Conservation (phyloP, 2,888 invertebrate species). For the Octodonta nipae region DNA sequence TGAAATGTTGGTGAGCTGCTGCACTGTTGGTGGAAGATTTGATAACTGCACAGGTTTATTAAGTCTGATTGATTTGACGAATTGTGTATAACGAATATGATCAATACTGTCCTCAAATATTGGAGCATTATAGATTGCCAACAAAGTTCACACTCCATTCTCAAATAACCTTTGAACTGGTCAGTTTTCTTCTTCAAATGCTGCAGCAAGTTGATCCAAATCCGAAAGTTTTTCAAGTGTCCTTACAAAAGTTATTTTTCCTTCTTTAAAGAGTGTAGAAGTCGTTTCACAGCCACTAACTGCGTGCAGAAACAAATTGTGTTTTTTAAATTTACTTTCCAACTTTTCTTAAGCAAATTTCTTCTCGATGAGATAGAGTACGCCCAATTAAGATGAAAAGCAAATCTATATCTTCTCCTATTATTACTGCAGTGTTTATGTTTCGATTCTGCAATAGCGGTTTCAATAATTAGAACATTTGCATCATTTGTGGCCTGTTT, state of each 20-base stretch:
- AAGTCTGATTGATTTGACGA: slow-evolving; percentile 24
- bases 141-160: no score
- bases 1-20: no score
- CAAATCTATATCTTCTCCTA: slow-evolving; percentile 2
- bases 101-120: no score
- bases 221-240: no score
- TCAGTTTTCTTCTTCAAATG: no score
- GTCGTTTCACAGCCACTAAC: slow-evolving; percentile 5
- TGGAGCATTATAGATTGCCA: no score
- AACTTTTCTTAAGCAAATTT: slow-evolving; percentile 2
- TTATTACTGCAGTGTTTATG: neutral
- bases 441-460: slow-evolving; percentile 3
- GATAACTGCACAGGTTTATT: no score
- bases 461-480: slow-evolving; percentile 1
- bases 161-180: no score
- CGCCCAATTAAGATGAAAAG: slow-evolving; percentile 3
- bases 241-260: neutral
- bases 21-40: slow-evolving; percentile 25
- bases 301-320: slow-evolving; percentile 5
- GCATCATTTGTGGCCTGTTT: no score
- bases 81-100: slow-evolving; percentile 2
- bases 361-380: neutral
- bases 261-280: slow-evolving; percentile 3
- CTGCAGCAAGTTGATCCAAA: no score
- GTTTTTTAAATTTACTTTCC: slow-evolving; percentile 3